phyloP scores from a whole-genome alignment of 2,113 vertebrate species.

The Gavialis gangeticus region DNA sequence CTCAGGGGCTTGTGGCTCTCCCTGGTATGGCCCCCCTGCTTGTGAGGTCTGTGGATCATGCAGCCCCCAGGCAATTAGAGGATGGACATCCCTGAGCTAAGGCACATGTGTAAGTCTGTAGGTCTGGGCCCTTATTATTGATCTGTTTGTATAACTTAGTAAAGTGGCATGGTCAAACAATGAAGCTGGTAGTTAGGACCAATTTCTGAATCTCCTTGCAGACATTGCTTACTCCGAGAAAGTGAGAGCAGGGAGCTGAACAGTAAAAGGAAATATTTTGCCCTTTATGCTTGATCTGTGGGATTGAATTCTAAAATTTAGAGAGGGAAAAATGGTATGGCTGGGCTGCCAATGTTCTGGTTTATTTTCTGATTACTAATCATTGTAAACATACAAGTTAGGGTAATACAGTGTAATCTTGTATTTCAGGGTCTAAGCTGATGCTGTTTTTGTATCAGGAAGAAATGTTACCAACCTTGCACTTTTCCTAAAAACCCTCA shows the following conservation, averaged over 20 bases:
- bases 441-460: background rate
- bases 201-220: background rate
- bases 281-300: background rate
- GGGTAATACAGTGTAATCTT: background rate
- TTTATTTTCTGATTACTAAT: background rate
- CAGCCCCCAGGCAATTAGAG: too few relatives aligned
- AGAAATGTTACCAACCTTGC: background rate
- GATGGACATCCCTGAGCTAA: too few relatives aligned
- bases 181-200: background rate
- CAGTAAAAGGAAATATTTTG: background rate
- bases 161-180: background rate
- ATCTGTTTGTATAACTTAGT: background rate
- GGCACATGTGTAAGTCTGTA: rapidly evolving
- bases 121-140: background rate
- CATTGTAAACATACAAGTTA: background rate
- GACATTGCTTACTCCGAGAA: background rate
- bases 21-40: too few relatives aligned
- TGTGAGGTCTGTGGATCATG: too few relatives aligned
- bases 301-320: background rate
- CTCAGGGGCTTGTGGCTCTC: too few relatives aligned
- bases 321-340: background rate
- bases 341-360: background rate
- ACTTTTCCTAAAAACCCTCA: rapidly evolving
- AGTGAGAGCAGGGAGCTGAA: background rate
- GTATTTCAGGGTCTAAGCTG: background rate